Percentiles rank a stretch among this genome's conserved stretches.
These are phyloP conservation scores for Tor tambroides DNA, from an alignment of 2,113 vertebrate species.

Conservation along the genomic window DNA sequence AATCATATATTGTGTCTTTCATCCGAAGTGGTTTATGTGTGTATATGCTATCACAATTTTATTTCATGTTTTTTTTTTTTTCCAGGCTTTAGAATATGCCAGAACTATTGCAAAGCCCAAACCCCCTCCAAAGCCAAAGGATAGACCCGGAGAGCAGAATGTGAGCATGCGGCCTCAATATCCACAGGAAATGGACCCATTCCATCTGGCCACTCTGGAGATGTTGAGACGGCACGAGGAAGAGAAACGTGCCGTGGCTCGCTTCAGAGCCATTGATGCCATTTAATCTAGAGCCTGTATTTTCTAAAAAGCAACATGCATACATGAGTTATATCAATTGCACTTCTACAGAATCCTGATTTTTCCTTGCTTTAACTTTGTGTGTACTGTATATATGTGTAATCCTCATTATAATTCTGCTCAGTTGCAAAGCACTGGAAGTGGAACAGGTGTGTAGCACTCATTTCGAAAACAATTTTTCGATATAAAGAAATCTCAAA, in stretches of 20 bases:
- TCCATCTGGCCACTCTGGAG: slow-evolving; percentile 76
- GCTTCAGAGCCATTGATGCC: slow-evolving; percentile 75
- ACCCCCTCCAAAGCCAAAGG: slow-evolving; percentile 48
- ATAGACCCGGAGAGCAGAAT: slow-evolving; percentile 54
- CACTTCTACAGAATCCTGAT: background rate
- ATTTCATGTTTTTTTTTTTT: background rate
- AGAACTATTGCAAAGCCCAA: slow-evolving; percentile 85
- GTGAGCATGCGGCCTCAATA: slow-evolving; percentile 48
- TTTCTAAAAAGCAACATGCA: background rate
- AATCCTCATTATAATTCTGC: background rate
- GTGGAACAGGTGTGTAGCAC: slow-evolving; percentile 31
- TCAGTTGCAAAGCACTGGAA: slow-evolving; percentile 13
- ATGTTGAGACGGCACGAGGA: slow-evolving; percentile 82
- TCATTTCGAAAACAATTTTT: background rate
- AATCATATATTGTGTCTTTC: background rate
- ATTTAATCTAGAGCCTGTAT: too few relatives aligned
- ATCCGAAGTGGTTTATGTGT: background rate
- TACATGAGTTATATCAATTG: background rate
- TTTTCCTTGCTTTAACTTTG: slow-evolving; percentile 11
- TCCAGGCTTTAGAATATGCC: slow-evolving; percentile 89
- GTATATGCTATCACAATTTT: background rate
- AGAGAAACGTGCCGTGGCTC: slow-evolving; percentile 83
- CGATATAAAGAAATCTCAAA: slow-evolving; percentile 9
- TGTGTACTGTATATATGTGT: background rate
- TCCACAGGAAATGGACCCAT: slow-evolving; percentile 60